Conservation (phyloP, 2,113 vertebrate genomes). For the Buteo buteo region DNA sequence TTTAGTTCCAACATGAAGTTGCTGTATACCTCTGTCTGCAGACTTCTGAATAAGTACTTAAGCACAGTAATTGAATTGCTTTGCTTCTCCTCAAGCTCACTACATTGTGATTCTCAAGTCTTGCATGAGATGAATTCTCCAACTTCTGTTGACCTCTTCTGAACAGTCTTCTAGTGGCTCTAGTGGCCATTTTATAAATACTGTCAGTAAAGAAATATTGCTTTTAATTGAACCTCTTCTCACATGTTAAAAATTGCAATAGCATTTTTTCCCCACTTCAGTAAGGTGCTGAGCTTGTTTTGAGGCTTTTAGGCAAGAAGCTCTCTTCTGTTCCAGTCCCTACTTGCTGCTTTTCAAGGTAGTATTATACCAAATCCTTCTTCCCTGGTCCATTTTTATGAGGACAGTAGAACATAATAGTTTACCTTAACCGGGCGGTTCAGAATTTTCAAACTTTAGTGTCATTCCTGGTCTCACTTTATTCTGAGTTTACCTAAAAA, state of each 20-base stretch:
- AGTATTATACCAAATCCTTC: neutral
- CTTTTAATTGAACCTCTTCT: neutral
- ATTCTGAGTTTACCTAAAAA: neutral
- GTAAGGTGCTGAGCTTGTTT: neutral
- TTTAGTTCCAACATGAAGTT: neutral
- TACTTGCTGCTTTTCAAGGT: neutral
- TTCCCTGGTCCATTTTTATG: neutral
- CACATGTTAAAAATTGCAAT: neutral
- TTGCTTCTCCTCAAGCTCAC: neutral
- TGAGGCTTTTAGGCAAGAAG: neutral
- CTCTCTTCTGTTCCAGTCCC: neutral
- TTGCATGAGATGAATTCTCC: neutral
- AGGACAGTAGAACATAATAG: neutral
- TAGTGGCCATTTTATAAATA: neutral
- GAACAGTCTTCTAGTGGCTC: neutral
- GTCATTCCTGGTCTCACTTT: neutral
- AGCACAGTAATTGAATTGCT: neutral
- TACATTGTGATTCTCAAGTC: neutral
- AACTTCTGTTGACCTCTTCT: neutral
- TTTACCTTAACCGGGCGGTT: neutral
- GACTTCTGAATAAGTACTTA: neutral
- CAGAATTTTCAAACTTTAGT: neutral
- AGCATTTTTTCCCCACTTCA: neutral
- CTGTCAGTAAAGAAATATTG: neutral
- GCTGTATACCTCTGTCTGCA: neutral